phyloP scores from a whole-genome alignment of 1,140 invertebrate genomes.

The Notospermus geniculatus region DNA sequence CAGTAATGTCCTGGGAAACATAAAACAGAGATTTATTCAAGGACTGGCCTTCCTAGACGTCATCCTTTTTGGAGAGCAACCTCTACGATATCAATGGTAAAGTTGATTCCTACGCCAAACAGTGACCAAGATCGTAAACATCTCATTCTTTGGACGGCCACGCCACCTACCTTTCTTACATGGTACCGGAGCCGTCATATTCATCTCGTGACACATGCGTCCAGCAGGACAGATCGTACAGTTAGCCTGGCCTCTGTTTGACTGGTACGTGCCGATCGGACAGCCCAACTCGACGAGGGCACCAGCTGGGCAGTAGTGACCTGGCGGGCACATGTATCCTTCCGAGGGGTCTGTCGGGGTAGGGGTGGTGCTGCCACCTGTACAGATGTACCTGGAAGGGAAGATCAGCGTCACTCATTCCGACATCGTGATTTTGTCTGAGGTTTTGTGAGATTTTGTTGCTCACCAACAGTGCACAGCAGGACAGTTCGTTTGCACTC shows the following conservation, averaged over 20 bases:
- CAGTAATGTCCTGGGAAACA: conserved; percentile 45
- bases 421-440: no score
- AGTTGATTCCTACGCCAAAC: not conserved
- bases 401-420: not conserved
- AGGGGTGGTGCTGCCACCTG: conserved; percentile 40
- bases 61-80: no score
- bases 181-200: conserved; percentile 39
- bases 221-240: conserved; percentile 47
- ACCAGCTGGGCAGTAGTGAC: conserved; percentile 46
- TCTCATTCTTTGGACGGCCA: no score
- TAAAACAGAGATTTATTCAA: conserved; percentile 2
- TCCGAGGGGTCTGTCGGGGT: conserved; percentile 32
- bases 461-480: no score
- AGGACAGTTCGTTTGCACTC: no score
- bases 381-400: conserved; percentile 43
- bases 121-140: not conserved
- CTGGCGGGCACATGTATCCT: conserved; percentile 45
- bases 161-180: conserved; percentile 37
- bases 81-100: not conserved
- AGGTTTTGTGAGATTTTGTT: no score
- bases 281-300: conserved; percentile 39
- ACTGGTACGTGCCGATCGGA: conserved; percentile 44
- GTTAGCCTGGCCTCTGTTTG: conserved; percentile 34
- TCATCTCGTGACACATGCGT: conserved; percentile 40
- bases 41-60: no score